phyloP scores from a whole-genome alignment of 2,888 invertebrate species.

The Xestoiulus laeticollis region DNA sequence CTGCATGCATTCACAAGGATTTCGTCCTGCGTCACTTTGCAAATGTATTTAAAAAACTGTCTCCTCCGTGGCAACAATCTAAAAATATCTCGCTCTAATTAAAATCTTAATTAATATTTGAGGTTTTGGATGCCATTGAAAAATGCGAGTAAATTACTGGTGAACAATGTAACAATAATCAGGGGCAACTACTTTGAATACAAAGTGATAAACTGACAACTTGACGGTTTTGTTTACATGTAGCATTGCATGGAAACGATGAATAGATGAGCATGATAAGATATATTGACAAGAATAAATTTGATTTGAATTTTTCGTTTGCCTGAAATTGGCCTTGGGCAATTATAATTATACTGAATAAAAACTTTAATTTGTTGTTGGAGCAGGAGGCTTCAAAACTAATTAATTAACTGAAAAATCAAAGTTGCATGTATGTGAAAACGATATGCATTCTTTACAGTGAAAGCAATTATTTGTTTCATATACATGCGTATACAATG shows the following conservation, averaged over 20 bases:
- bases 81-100: slow-evolving; percentile 15
- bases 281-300: background rate
- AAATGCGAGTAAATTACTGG: background rate
- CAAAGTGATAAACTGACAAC: background rate
- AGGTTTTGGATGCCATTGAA: background rate
- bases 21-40: background rate
- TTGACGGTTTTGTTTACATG: background rate
- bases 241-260: background rate
- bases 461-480: too few relatives aligned
- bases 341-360: background rate
- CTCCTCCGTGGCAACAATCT: background rate
- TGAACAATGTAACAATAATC: background rate
- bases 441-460: too few relatives aligned
- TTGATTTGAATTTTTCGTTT: background rate
- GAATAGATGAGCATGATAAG: background rate
- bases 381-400: too few relatives aligned
- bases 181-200: slow-evolving; percentile 21
- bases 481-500: too few relatives aligned
- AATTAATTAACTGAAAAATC: too few relatives aligned
- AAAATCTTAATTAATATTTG: slow-evolving; percentile 19
- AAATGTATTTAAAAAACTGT: background rate
- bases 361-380: background rate
- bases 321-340: background rate
- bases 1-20: background rate
- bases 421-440: too few relatives aligned